Evolutionary conservation across 2,888 invertebrate species (phyloP).

Genomic region (Rhagonycha lutea): DNA sequence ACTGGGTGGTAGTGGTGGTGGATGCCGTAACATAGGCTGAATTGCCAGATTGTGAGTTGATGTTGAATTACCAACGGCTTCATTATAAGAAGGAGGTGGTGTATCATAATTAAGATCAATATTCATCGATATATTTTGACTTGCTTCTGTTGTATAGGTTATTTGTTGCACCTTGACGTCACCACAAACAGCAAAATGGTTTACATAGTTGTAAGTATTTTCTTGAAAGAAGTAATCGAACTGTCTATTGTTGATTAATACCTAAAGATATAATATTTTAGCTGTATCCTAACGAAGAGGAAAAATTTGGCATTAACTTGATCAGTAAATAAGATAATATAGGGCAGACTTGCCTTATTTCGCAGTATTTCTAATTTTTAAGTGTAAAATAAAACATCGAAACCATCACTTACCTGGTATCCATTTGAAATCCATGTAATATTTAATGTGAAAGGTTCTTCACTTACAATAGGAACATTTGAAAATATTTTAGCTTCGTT

Average conservation of each 20-base stretch:
- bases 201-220: constrained; percentile 64
- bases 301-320: background rate
- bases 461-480: constrained; percentile 58
- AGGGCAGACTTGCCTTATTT: too few relatives aligned
- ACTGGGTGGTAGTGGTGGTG: background rate
- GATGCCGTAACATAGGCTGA: background rate
- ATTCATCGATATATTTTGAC: background rate
- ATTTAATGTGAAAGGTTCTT: constrained; percentile 67
- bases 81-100: constrained; percentile 5
- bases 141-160: background rate
- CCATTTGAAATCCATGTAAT: constrained; percentile 64
- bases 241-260: constrained; percentile 67
- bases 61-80: background rate
- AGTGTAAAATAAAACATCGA: background rate
- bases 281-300: background rate
- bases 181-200: constrained; percentile 70
- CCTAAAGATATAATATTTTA: background rate
- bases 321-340: background rate
- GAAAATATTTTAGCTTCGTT: constrained; percentile 59
- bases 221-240: constrained; percentile 73
- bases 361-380: too few relatives aligned
- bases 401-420: constrained; percentile 64
- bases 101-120: background rate
- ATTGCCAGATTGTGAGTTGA: background rate
- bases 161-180: constrained; percentile 67